Base-by-base conservation (phyloP, 2,888 invertebrate genomes). In the Drosophila nr. medialis region DNA sequence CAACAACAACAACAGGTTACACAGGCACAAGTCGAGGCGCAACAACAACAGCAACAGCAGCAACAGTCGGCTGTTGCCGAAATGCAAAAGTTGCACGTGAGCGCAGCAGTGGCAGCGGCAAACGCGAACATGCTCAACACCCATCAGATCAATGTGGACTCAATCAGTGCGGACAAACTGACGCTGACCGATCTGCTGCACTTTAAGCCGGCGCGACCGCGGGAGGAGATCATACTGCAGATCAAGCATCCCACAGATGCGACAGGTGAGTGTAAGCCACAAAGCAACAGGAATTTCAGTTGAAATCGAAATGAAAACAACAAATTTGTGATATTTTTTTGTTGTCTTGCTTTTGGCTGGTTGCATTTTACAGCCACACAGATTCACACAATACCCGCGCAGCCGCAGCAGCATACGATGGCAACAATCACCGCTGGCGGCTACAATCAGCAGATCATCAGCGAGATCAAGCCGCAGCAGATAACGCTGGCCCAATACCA, bases 131-230 rank as follows among this genome's bases (percentile, higher is more conserved):
- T 91, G 72, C 80, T 85, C 49, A 88, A 91, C 68, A 81, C 92
- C 18, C 92, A 92, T 61, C 91, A 92, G 62, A 91, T 92, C 36
- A 92, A 87, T 45, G 91, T 91, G 50, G 91, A 91, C 74, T 91
- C 91, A 62, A 92, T 92, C 18, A 93, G 93, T 56, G 88, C 92
- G 3, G 93, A 93, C 4, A 93, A 93, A 64, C 72, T 93, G n/a
- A 91, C 92, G 3, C 89, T 93, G 18, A 92, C 86, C 68, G 93
- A 93, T 86, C 82, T 93, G 76, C 65, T 93, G 65, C 92, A 92
- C 64, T 93, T 93, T 34, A 93, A 92, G 73, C 77, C 90, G 11
- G 64, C 91, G 49, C 87, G 92, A 2, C 92, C 92, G 2, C 88
- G 92, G 7, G 92, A 92, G 11, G 92, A 92, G 75, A 92, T 92